phyloP scores from a whole-genome alignment of 2,113 vertebrate species.

The Dromaius novaehollandiae region DNA sequence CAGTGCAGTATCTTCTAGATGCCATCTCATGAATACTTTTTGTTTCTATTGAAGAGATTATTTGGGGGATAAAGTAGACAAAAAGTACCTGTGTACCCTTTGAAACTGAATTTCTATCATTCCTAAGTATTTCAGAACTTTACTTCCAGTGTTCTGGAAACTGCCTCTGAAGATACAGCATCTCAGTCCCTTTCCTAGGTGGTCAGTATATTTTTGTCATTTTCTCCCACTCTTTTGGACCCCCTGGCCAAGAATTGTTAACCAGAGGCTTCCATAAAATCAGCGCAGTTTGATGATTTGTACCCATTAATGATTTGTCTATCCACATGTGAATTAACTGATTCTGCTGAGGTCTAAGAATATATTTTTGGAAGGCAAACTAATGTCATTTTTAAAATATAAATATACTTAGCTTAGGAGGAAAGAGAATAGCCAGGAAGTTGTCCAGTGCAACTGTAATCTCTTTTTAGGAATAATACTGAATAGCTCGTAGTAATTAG shows the following conservation, averaged over 20 bases:
- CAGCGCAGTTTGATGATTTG: not conserved
- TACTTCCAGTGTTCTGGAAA: not conserved
- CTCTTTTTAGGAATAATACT: not conserved
- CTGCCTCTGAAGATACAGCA: no score
- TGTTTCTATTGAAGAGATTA: not conserved
- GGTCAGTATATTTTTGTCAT: not conserved
- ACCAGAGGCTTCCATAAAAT: not conserved
- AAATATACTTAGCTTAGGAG: not conserved
- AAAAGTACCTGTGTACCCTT: not conserved
- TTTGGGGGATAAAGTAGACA: not conserved
- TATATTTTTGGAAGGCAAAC: not conserved
- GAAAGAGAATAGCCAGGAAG: not conserved
- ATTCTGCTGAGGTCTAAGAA: not conserved
- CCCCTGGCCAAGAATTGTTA: not conserved
- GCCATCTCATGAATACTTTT: not conserved
- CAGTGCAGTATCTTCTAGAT: not conserved
- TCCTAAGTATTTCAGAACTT: no score
- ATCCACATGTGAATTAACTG: not conserved
- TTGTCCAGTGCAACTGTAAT: not conserved
- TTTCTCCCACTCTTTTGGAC: not conserved
- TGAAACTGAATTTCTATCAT: not conserved
- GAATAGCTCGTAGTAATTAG: not conserved
- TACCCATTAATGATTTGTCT: not conserved
- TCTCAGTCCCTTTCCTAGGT: not conserved
- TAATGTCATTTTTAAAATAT: not conserved